These are phyloP conservation scores for Cyanoliseus patagonus DNA, from an alignment of 2,113 vertebrate species.

Conservation along the genomic window DNA sequence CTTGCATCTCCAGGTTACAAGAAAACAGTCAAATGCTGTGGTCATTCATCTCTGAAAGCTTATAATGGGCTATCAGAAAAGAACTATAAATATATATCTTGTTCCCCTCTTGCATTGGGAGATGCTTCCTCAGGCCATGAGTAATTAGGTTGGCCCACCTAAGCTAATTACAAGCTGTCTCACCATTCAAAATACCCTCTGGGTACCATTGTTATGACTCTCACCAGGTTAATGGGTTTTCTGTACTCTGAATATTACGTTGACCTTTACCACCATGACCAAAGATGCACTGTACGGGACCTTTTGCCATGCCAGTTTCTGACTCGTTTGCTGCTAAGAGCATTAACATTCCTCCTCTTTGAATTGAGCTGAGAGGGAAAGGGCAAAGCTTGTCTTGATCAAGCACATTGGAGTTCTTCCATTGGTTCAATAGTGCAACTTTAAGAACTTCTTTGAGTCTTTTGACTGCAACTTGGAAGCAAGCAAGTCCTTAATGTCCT, in stretches of 20 bases:
- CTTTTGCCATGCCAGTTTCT: not conserved
- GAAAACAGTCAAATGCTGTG: not conserved
- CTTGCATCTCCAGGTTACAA: not conserved
- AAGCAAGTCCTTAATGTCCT: not conserved
- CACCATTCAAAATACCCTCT: not conserved
- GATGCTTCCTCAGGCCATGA: not conserved
- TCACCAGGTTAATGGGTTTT: not conserved
- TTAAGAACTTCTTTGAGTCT: not conserved
- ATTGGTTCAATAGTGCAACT: not conserved
- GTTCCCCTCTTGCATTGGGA: not conserved
- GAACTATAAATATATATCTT: constrained; percentile 44
- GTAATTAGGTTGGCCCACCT: constrained; percentile 27
- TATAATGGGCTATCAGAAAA: constrained; percentile 47
- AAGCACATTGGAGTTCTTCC: not conserved
- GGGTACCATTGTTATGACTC: not conserved
- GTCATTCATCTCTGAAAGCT: constrained; percentile 57
- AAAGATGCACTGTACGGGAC: not conserved
- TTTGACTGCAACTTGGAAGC: not conserved
- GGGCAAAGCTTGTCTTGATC: not conserved
- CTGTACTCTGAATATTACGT: not conserved
- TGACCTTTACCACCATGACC: not conserved
- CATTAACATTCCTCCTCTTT: not conserved
- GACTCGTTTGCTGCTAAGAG: not conserved
- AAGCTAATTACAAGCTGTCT: constrained; percentile 9
- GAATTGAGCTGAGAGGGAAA: not conserved